A percentile compares a stretch with the other conserved stretches of the same genome.
Evolutionary conservation across 1,140 invertebrate species (phyloP).

Genomic region (Solen grandis): DNA sequence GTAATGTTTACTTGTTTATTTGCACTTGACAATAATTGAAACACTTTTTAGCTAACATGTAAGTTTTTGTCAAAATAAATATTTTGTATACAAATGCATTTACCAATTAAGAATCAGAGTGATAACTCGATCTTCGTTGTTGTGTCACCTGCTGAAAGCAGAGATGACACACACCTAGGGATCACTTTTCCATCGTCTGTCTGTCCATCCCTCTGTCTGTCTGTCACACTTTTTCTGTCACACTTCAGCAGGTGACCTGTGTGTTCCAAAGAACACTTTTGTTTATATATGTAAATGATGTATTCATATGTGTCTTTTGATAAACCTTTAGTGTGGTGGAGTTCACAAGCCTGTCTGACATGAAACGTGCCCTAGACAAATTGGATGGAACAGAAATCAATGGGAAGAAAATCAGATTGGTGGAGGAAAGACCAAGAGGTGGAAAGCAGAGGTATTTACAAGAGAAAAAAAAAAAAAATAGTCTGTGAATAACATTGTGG

Average conservation of each 20-base stretch:
- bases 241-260: no score
- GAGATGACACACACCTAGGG: no score
- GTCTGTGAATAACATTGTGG: background rate
- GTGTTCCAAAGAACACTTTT: no score
- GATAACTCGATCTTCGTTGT: no score
- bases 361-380: conserved; percentile 98
- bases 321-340: conserved; percentile 76
- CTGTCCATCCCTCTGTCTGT: no score
- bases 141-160: no score
- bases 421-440: conserved; percentile 90
- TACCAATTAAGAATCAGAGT: no score
- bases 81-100: no score
- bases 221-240: no score
- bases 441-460: conserved; percentile 80
- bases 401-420: conserved; percentile 87
- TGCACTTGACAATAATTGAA: background rate
- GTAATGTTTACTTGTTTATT: background rate
- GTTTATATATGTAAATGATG: background rate
- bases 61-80: background rate
- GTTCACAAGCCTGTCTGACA: conserved; percentile 86
- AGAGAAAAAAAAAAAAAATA: background rate
- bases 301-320: background rate
- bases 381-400: conserved; percentile 96
- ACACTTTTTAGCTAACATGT: background rate
- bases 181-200: no score